Percentiles rank a stretch among this genome's conserved stretches.
Evolutionary conservation across 2,797 vertebrate species (phyloP).

Genomic region (Micrastur ruficollis): DNA sequence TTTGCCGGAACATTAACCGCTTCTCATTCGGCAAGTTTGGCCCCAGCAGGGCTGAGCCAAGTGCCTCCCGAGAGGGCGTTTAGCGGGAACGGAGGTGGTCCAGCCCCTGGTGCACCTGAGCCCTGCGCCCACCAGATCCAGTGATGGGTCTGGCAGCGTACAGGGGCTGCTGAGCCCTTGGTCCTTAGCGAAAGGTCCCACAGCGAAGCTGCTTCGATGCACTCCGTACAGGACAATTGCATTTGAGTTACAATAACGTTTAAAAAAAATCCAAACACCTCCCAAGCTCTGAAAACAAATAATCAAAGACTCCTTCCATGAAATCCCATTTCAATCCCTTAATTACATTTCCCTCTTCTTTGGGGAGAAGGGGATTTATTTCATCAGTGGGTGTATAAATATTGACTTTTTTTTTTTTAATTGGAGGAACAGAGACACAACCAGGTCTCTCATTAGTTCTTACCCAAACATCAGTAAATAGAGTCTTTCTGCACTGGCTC

Average conservation of each 20-base stretch:
- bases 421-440: not conserved
- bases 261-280: not conserved
- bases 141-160: not conserved
- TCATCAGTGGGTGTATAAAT: conserved; percentile 31
- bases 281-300: not conserved
- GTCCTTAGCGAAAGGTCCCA: not conserved
- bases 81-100: not conserved
- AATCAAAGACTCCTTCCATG: not conserved
- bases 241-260: not conserved
- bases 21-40: not conserved
- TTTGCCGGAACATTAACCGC: not conserved
- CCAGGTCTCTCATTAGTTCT: conserved; percentile 21
- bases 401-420: conserved; percentile 19
- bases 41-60: not conserved
- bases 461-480: conserved; percentile 42
- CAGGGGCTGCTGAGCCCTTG: not conserved
- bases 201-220: not conserved
- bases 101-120: not conserved
- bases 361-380: not conserved
- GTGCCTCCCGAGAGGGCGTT: not conserved
- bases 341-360: conserved; percentile 1
- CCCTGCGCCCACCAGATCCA: not conserved
- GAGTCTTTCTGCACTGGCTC: conserved; percentile 4
- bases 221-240: not conserved
- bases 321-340: conserved; percentile 9